Conservation (phyloP, 2,797 vertebrate genomes). For the Myotis myotis region DNA sequence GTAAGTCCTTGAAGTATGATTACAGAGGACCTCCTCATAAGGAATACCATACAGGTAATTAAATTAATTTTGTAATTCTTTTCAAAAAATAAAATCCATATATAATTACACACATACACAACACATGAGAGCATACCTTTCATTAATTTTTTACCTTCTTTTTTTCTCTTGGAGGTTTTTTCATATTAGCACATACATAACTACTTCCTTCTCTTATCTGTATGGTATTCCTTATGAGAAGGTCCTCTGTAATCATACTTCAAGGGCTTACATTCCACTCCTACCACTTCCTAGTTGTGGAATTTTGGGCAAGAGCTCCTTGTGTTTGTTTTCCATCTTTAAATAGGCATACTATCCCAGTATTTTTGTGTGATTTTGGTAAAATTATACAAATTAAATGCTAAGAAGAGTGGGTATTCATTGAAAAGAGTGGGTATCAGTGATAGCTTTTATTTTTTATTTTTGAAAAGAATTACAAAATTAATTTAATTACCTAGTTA, state of each 20-base stretch:
- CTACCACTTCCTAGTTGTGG: not conserved
- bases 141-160: not conserved
- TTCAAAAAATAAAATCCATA: not conserved
- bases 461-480: slow-evolving; percentile 1
- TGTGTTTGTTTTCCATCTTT: not conserved
- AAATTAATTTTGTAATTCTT: not conserved
- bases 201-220: not conserved
- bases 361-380: not conserved
- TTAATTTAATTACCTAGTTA: not conserved
- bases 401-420: not conserved
- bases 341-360: not conserved
- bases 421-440: not conserved
- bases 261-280: not conserved
- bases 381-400: not conserved
- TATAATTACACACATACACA: not conserved
- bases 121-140: not conserved
- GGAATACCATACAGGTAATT: not conserved
- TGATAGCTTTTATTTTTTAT: not conserved
- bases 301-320: not conserved
- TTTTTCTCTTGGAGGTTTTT: not conserved
- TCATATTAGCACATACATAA: not conserved
- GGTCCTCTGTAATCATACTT: not conserved
- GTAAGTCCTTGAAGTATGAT: not conserved
- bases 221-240: not conserved
- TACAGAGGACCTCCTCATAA: not conserved